phyloP scores from a whole-genome alignment of 2,113 vertebrate species.

The Oxyura jamaicensis region DNA sequence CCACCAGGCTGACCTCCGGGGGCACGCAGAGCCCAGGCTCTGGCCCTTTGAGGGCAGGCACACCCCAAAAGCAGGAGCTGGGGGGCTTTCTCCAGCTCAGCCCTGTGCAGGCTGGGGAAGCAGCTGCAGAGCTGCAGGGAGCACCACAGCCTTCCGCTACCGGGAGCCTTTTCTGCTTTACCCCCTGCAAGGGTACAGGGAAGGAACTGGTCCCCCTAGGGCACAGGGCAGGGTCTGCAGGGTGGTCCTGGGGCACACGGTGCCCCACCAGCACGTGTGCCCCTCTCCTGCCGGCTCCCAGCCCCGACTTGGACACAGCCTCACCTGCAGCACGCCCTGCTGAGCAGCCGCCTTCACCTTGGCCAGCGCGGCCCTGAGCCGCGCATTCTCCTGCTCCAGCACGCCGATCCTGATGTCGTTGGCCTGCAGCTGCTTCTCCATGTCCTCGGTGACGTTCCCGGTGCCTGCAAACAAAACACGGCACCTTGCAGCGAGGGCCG shows the following conservation, averaged over 20 bases:
- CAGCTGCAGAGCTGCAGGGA: fast-evolving
- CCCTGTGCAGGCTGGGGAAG: background rate
- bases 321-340: constrained; percentile 72
- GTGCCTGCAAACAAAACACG: constrained; percentile 74
- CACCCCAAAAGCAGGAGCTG: background rate
- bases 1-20: fast-evolving
- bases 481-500: fast-evolving
- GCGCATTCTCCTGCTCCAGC: constrained; percentile 85
- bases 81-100: background rate
- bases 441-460: constrained; percentile 83
- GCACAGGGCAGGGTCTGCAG: background rate
- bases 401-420: constrained; percentile 85
- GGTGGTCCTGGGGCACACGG: background rate
- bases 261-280: fast-evolving
- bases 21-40: background rate
- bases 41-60: background rate
- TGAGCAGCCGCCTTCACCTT: constrained; percentile 79
- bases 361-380: constrained; percentile 75
- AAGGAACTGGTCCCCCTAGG: no score
- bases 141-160: background rate
- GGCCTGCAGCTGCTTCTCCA: constrained; percentile 89
- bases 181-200: background rate
- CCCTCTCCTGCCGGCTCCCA: background rate
- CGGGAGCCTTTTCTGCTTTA: background rate
- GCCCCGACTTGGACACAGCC: background rate